Base-by-base conservation (phyloP, 2,797 vertebrate genomes). In the Antennarius maculatus region DNA sequence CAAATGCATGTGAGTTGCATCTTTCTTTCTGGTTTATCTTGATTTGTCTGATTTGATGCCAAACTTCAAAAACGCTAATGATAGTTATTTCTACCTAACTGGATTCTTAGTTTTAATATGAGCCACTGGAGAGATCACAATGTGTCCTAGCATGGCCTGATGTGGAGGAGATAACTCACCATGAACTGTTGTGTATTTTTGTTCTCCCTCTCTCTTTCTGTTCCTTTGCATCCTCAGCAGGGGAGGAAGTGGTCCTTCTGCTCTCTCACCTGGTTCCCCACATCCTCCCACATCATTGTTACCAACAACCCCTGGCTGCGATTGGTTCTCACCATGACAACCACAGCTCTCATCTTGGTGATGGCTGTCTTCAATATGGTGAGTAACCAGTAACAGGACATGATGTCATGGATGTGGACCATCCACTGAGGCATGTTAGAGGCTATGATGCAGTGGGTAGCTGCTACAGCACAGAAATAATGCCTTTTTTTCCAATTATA, bases 331-430 rank as follows among this genome's bases (percentile, higher is more conserved):
- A 99, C 97, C 6, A 83, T 98, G 87, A 92, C 92, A 74, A 97
- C 95, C 68, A 98, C 96, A 0, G 91, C 95, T 79, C 94, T 99
- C 80, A 95, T 97, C 54, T 83, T 99, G 65, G 95, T 92, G 75
- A 98, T 98, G 97, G 95, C 97, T 0, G 92, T 99, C 69, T 97
- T 98, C 91, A 99, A 99, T 76, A 98, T 98, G 97, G 97, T 99
- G 92, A 95, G 96, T 49, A 54, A 51, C 14, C 11, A 11, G 37
- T 69, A 18, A 42, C 27, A 27, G 17, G 12, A 55, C 10, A 17
- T 23, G 64, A 34, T 18, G 56, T 11, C 16, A n/a, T n/a, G 7
- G 39, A 14, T 23, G 53, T 4, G 8, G 53, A 61, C 55, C 6
- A 15, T 45, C 10, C 28, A 2, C 9, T 28, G 48, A n/a, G 52